A percentile compares a stretch with the other conserved stretches of the same genome.
Evolutionary conservation across 2,113 vertebrate genomes (phyloP).

Genomic region (Origma solitaria): DNA sequence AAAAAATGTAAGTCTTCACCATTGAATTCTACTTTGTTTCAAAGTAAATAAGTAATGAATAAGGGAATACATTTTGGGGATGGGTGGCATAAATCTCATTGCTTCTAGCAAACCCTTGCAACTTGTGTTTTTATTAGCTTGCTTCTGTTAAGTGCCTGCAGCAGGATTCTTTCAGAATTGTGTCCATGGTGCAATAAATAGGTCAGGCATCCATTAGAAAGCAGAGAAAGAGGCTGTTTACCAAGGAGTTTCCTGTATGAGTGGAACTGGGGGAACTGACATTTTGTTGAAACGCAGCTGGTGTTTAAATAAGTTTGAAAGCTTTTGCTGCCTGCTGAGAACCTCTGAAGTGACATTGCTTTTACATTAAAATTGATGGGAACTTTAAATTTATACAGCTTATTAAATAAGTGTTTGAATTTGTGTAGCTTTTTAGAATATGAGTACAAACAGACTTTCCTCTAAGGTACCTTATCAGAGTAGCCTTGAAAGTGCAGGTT

Average conservation of each 20-base stretch:
- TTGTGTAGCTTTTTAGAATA: not conserved
- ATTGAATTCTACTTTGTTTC: not conserved
- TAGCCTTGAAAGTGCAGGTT: not conserved
- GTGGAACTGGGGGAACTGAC: conserved; percentile 59
- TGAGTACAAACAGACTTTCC: not conserved
- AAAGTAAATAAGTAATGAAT: not conserved
- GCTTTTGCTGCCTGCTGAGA: conserved; percentile 56
- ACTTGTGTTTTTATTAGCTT: conserved; percentile 47
- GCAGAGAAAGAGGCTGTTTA: conserved; percentile 64
- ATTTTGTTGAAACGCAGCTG: conserved; percentile 65
- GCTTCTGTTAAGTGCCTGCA: conserved; percentile 57
- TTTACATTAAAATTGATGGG: conserved; percentile 24
- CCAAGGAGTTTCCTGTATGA: conserved; percentile 62
- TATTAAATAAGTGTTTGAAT: not conserved
- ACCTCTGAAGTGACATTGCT: conserved; percentile 36
- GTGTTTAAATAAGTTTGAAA: conserved; percentile 68
- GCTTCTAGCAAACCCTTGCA: conserved; percentile 5
- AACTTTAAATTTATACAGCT: conserved; percentile 12
- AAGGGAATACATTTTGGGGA: not conserved
- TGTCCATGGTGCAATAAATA: conserved; percentile 63
- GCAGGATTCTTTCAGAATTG: conserved; percentile 58
- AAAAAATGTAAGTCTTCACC: not conserved
- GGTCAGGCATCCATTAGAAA: conserved; percentile 69
- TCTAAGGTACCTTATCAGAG: not conserved
- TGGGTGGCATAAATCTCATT: not conserved